Evolutionary conservation across 1,140 invertebrate genomes (phyloP).

Genomic region (Pristionchus pacificus): DNA sequence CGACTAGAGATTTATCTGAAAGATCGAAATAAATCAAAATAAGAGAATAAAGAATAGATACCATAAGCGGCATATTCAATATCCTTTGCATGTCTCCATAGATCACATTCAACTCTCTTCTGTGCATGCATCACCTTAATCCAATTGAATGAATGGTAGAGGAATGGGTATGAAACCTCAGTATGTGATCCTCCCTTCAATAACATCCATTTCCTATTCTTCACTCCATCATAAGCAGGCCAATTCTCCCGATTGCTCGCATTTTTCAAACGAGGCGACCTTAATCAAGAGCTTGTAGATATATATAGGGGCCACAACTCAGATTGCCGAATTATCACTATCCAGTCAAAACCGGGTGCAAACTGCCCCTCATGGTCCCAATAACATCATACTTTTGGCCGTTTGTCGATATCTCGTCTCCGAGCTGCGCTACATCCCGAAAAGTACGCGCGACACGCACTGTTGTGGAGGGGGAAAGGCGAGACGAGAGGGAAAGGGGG

Average conservation of each 20-base stretch:
- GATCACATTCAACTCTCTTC: slow-evolving; percentile 47
- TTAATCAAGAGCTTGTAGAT: slow-evolving; percentile 16
- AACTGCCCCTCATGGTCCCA: too few species aligned
- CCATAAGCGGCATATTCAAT: slow-evolving; percentile 52
- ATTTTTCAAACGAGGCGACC: slow-evolving; percentile 15
- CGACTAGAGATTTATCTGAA: too few species aligned
- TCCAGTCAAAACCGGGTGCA: too few species aligned
- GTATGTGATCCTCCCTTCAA: slow-evolving; percentile 49
- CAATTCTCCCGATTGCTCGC: slow-evolving; percentile 42
- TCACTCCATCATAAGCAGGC: slow-evolving; percentile 49
- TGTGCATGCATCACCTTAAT: slow-evolving; percentile 34
- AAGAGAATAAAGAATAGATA: too few species aligned
- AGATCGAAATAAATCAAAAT: too few species aligned
- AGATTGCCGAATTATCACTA: neutral
- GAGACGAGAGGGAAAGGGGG: too few species aligned
- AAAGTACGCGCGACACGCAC: too few species aligned
- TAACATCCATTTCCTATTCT: slow-evolving; percentile 50
- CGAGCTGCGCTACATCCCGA: neutral
- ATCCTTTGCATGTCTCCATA: slow-evolving; percentile 48
- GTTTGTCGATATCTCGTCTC: neutral
- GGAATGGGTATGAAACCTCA: neutral
- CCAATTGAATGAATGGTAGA: neutral
- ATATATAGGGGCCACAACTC: neutral
- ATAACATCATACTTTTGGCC: neutral
- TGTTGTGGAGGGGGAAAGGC: too few species aligned